A percentile compares a stretch with the other conserved stretches of the same genome.
Evolutionary conservation across 1,140 invertebrate species (phyloP).

Genomic region (Yoshiicerus persimilis): DNA sequence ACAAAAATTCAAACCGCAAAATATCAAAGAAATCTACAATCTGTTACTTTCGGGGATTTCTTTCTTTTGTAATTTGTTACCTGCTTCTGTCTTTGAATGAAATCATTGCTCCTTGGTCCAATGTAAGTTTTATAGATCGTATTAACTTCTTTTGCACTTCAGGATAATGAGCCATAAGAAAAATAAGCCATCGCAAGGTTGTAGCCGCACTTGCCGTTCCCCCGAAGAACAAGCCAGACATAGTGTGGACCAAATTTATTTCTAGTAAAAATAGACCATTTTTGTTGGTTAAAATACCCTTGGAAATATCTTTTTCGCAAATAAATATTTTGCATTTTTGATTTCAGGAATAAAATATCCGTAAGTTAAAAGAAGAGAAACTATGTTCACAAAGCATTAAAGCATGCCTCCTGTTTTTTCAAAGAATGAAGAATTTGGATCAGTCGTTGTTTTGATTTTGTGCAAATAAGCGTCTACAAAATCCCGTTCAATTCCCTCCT

Average conservation of each 20-base stretch:
- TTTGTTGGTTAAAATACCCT: too few relatives aligned
- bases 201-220: not conserved
- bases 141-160: not conserved
- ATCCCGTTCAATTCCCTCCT: not conserved
- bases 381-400: too few relatives aligned
- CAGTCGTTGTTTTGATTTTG: not conserved
- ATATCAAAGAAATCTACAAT: too few relatives aligned
- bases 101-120: not conserved
- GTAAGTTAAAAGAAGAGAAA: not conserved
- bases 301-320: too few relatives aligned
- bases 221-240: not conserved
- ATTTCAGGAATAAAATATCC: not conserved
- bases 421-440: not conserved
- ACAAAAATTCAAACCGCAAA: not conserved
- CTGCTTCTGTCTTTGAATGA: not conserved
- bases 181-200: not conserved
- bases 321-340: too few relatives aligned
- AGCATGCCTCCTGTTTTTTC: not conserved
- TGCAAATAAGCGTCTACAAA: not conserved
- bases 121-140: not conserved
- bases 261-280: not conserved
- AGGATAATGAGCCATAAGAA: not conserved
- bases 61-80: not conserved
- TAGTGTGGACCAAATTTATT: not conserved
- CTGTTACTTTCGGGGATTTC: too few relatives aligned